Evolutionary conservation across 2,797 vertebrate species (phyloP).

Genomic region (Lophius americanus): DNA sequence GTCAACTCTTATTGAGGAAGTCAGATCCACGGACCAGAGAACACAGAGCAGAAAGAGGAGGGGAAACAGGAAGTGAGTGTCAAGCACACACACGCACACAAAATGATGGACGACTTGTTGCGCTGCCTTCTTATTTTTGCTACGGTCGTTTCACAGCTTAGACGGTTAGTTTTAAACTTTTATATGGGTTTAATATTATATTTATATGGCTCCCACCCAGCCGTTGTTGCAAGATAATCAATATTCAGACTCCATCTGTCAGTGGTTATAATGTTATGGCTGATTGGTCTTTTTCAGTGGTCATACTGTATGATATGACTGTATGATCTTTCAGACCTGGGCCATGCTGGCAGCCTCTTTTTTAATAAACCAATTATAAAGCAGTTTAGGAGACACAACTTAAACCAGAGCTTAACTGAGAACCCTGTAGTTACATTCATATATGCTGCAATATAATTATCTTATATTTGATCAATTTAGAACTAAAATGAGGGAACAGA

Average conservation of each 20-base stretch:
- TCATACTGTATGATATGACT: not conserved
- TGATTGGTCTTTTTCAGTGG: not conserved
- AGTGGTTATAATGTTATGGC: too few species aligned
- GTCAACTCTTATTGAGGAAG: conserved; percentile 62
- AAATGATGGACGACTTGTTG: conserved; percentile 53
- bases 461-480: conserved; percentile 45
- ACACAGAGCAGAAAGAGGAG: conserved; percentile 10
- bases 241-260: too few species aligned
- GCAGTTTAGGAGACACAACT: conserved; percentile 43
- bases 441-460: conserved; percentile 26
- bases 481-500: conserved; percentile 24
- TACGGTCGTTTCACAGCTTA: conserved; percentile 20
- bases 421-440: conserved; percentile 19
- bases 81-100: conserved; percentile 33
- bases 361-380: conserved; percentile 58
- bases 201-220: too few species aligned
- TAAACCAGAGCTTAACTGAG: conserved; percentile 33
- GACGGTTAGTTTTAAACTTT: conserved; percentile 36
- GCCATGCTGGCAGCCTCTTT: conserved; percentile 29
- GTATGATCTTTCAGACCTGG: conserved; percentile 22
- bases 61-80: conserved; percentile 36
- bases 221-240: too few species aligned
- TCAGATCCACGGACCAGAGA: conserved; percentile 39
- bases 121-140: conserved; percentile 45
- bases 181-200: too few species aligned